These are phyloP conservation scores for Tachysurus vachellii DNA, from an alignment of 2,113 vertebrate species.

Conservation along the genomic window DNA sequence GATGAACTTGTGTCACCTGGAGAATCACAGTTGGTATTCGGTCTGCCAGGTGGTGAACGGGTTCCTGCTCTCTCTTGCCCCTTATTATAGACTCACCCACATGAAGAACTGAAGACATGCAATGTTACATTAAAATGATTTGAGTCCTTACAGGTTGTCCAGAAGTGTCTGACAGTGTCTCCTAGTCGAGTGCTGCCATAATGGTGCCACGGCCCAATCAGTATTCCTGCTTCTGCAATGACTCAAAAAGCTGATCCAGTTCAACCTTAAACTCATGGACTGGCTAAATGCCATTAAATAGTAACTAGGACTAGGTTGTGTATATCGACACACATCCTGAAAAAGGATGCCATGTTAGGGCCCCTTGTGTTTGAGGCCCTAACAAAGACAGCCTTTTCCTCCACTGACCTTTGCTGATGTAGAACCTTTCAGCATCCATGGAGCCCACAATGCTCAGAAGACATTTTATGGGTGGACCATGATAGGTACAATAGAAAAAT, in stretches of 20 bases:
- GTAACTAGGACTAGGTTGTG: background rate
- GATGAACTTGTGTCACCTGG: too few species aligned
- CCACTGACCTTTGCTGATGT: background rate
- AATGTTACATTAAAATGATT: background rate
- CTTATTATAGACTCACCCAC: background rate
- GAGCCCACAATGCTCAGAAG: background rate
- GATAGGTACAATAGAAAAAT: too few species aligned
- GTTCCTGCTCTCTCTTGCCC: slow-evolving; percentile 74
- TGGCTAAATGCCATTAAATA: background rate
- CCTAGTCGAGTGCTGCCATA: background rate
- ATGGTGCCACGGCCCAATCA: background rate
- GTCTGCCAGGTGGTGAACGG: slow-evolving; percentile 59
- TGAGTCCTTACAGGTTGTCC: background rate
- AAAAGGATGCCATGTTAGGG: background rate
- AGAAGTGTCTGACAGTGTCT: background rate
- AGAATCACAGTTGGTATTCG: slow-evolving; percentile 57
- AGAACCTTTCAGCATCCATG: background rate
- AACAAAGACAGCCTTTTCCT: background rate
- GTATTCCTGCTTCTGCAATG: background rate
- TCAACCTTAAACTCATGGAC: background rate
- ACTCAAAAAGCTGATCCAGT: background rate
- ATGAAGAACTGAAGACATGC: background rate
- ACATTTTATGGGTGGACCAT: background rate
- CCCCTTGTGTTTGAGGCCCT: background rate
- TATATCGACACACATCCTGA: background rate